phyloP scores from a whole-genome alignment of 2,797 vertebrate species.

The Pogoniulus pusillus region DNA sequence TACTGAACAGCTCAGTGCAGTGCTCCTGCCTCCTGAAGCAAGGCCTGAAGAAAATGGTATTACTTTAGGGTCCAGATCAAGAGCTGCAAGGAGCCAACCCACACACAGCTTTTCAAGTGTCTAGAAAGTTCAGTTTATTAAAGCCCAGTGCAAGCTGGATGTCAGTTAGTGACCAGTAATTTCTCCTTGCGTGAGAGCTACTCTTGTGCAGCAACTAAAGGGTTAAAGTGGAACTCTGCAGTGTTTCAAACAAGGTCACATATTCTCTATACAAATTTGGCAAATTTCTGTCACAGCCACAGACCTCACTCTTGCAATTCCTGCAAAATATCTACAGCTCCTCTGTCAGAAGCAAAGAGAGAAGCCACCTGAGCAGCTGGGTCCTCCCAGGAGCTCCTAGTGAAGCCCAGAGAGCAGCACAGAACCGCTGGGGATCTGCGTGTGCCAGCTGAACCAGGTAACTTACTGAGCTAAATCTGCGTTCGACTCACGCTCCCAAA shows the following conservation, averaged over 20 bases:
- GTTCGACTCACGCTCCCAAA: conserved; percentile 34
- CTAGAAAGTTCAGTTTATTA: conserved; percentile 11
- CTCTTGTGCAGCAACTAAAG: conserved; percentile 31
- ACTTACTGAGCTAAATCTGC: background rate
- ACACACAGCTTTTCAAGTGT: background rate
- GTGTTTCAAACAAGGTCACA: conserved; percentile 15
- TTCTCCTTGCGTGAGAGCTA: background rate
- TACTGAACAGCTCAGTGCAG: background rate
- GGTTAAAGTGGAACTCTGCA: conserved; percentile 17
- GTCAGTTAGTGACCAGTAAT: conserved; percentile 1
- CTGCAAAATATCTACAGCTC: conserved; percentile 14
- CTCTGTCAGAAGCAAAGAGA: background rate
- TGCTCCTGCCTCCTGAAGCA: background rate
- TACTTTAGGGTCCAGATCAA: background rate
- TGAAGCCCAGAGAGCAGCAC: background rate
- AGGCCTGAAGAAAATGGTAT: background rate
- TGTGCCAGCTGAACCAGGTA: conserved; percentile 9
- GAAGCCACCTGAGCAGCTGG: background rate
- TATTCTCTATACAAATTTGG: conserved; percentile 40
- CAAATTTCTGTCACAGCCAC: conserved; percentile 18
- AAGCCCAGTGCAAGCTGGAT: conserved; percentile 38
- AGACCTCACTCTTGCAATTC: conserved; percentile 2
- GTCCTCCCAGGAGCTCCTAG: background rate
- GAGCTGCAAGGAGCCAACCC: conserved; percentile 20
- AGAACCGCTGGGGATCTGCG: background rate